phyloP scores from a whole-genome alignment of 2,113 vertebrate genomes.

The Planiliza haematocheilus region DNA sequence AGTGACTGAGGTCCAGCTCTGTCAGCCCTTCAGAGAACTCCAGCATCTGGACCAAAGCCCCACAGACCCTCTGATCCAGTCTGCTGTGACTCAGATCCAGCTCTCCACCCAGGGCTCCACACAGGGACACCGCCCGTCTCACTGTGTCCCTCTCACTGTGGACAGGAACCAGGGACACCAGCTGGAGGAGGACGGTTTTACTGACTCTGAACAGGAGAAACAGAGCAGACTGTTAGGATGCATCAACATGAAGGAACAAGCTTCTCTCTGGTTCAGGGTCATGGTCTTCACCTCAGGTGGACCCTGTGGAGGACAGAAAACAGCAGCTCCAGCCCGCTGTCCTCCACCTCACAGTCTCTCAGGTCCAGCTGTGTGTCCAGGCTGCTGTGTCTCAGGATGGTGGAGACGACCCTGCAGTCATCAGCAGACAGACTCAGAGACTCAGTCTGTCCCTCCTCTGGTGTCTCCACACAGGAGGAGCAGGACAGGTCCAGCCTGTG shows the following conservation, averaged over 20 bases:
- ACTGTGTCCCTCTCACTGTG: constrained; percentile 10
- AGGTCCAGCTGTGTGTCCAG: constrained; percentile 31
- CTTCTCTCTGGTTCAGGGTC: constrained; percentile 2
- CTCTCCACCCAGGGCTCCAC: constrained; percentile 30
- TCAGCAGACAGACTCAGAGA: constrained; percentile 17
- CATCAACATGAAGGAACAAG: not conserved
- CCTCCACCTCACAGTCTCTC: constrained; percentile 37
- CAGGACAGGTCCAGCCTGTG: constrained; percentile 49
- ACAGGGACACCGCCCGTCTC: constrained; percentile 28
- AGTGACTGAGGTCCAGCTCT: constrained; percentile 61
- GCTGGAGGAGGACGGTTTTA: constrained; percentile 45
- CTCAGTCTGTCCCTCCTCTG: constrained; percentile 3
- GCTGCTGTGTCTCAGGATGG: constrained; percentile 26
- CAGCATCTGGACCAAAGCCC: constrained; percentile 39
- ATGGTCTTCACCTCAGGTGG: constrained; percentile 5
- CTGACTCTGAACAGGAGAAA: constrained; percentile 28
- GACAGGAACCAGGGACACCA: constrained; percentile 39
- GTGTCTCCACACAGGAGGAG: constrained; percentile 10
- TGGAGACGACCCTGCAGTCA: constrained; percentile 37
- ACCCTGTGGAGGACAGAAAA: constrained; percentile 42
- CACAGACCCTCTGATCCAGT: constrained; percentile 36
- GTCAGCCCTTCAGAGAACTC: constrained; percentile 30
- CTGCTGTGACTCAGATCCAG: constrained; percentile 51
- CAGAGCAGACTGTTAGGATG: not conserved
- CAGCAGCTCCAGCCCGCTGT: constrained; percentile 47